Base-by-base conservation (phyloP, 1,140 invertebrate genomes). In the Belonocnema kinseyi region DNA sequence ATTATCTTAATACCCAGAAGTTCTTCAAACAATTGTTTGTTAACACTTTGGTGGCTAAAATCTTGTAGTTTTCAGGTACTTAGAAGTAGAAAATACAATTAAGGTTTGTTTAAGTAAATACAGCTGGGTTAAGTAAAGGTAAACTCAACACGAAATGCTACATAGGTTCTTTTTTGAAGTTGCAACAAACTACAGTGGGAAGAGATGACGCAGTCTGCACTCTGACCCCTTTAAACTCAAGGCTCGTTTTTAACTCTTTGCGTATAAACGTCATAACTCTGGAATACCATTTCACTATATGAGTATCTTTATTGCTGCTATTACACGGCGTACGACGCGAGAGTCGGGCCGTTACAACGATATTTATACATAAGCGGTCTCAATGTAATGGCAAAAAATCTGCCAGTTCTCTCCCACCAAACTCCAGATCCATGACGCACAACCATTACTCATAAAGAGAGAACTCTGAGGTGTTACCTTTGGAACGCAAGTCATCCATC, bases 241-340 rank as follows among this genome's bases (percentile, higher is more conserved):
- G 61, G 46, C 26, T 70, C 53, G 16, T 70, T 40, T 19, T n/a
- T 46, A 46, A 16, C 66, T 71, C 46, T 71, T 71, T 50, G 19
- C 13, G 33, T 50, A 56, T 74, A 74, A 74, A 61, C 53, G 53
- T 17, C 73, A 54, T 61, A 74, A 74, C 73, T 74, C 53, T 61
- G 16, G 14, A 50, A 75, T 58, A 56, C 46, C 40, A 75, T 75
- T 75, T 56, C 53, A 56, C 33, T 46, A 75, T 66, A 26, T 46
- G 54, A 75, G 74, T 61, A 61, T 75, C 46, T 75, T 75, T 75
- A 75, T 50, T 54, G 73, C 74, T 50, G 56, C 54, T 50, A 66
- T 56, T 75, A 61, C 50, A 50, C 21, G 61, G 14, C 26, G 12
- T 40, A 40, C 26, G 26, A 66, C 26, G 61, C 13, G 61, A 66